Evolutionary conservation across 2,888 invertebrate genomes (phyloP).

Genomic region (Barypeithes pellucidus): DNA sequence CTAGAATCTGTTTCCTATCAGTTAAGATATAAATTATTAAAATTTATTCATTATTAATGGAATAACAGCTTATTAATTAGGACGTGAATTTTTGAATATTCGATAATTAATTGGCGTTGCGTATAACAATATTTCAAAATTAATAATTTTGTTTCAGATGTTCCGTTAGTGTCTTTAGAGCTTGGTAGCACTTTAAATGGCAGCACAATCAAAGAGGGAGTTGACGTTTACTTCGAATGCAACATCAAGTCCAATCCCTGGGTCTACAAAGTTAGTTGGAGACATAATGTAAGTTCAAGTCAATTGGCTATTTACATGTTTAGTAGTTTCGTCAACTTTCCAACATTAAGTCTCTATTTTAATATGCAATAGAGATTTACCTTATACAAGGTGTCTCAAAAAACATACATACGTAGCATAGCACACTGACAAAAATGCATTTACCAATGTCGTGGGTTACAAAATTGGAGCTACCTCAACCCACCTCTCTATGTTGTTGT

Average conservation of each 20-base stretch:
- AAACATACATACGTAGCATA: no score
- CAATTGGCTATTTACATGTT: background rate
- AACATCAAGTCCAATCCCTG: slow-evolving; percentile 91
- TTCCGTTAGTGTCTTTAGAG: slow-evolving; percentile 86
- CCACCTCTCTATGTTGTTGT: no score
- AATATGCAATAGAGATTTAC: background rate
- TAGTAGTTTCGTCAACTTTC: background rate
- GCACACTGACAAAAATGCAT: no score
- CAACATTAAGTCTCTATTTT: background rate
- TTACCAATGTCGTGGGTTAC: no score
- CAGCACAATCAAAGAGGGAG: slow-evolving; percentile 87
- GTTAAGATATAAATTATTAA: no score
- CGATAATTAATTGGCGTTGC: no score
- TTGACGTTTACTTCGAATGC: slow-evolving; percentile 93
- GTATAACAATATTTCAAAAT: slow-evolving; percentile 6
- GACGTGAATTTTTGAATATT: no score
- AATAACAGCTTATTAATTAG: no score
- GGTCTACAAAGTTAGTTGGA: slow-evolving; percentile 85
- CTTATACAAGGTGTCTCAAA: background rate
- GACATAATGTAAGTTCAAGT: slow-evolving; percentile 78
- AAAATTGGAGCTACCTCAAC: no score
- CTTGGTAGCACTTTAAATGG: slow-evolving; percentile 88
- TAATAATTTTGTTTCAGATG: slow-evolving; percentile 75
- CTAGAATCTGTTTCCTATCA: no score
- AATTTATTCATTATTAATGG: no score